phyloP scores from a whole-genome alignment of 2,888 invertebrate genomes.

The Notodromas monacha region DNA sequence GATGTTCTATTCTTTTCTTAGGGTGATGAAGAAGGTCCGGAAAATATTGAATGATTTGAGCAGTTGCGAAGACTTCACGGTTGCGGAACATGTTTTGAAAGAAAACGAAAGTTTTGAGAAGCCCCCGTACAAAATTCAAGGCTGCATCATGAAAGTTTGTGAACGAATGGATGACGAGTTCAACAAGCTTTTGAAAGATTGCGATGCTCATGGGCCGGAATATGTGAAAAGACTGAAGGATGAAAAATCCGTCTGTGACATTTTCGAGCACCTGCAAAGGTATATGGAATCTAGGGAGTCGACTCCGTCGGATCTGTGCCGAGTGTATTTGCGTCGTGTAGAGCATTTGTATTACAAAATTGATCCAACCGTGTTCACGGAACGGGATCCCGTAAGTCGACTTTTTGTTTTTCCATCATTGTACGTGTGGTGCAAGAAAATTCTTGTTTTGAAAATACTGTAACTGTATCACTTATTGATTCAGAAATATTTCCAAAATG shows the following conservation, averaged over 20 bases:
- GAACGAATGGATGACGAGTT: conserved; percentile 92
- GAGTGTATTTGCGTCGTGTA: conserved; percentile 74
- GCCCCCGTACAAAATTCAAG: conserved; percentile 31
- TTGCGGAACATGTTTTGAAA: conserved; percentile 55
- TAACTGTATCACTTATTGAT: too few species aligned
- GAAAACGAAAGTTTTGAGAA: conserved; percentile 49
- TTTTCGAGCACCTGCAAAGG: conserved; percentile 54
- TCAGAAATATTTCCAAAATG: too few species aligned
- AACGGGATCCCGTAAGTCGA: background rate
- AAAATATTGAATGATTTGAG: conserved; percentile 46
- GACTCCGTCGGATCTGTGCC: conserved; percentile 52
- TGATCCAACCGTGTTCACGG: conserved; percentile 23
- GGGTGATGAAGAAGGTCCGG: conserved; percentile 42
- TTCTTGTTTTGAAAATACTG: too few species aligned
- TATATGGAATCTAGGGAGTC: conserved; percentile 41
- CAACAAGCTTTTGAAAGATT: conserved; percentile 78
- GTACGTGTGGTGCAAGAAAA: too few species aligned
- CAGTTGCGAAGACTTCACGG: conserved; percentile 35
- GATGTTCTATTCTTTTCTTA: too few species aligned
- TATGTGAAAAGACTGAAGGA: conserved; percentile 57
- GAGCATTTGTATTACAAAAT: conserved; percentile 96
- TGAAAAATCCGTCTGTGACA: conserved; percentile 52
- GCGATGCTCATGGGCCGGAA: conserved; percentile 88
- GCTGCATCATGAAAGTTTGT: conserved; percentile 66
- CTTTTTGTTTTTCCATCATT: too few species aligned